These are phyloP conservation scores for Montipora sp. DNA, from an alignment of 64 coral and sea anemone species.

Conservation along the genomic window DNA sequence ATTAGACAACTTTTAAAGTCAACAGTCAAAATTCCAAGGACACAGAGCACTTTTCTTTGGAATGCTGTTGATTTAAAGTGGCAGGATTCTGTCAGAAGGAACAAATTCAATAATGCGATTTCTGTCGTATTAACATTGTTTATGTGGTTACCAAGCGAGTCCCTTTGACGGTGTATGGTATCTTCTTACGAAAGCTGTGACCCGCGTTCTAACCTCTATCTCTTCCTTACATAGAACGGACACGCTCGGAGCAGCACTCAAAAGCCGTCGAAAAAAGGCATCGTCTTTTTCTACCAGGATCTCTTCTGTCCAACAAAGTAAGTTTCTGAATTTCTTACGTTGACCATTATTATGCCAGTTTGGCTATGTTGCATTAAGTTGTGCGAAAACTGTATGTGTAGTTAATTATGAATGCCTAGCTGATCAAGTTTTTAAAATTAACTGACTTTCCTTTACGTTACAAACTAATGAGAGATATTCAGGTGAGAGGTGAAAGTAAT, in stretches of 20 bases:
- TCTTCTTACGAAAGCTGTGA: not conserved
- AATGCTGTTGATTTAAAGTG: conserved; percentile 44
- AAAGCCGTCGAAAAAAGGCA: not conserved
- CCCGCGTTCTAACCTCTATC: not conserved
- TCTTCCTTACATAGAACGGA: not conserved
- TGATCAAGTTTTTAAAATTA: not conserved
- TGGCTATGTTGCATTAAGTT: not conserved
- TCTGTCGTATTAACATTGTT: conserved; percentile 32
- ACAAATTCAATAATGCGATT: conserved; percentile 21
- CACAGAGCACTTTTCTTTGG: not conserved
- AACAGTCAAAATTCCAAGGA: conserved; percentile 6
- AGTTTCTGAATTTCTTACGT: not conserved
- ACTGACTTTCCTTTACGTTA: not conserved
- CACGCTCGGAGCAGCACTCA: not conserved
- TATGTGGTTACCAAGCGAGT: conserved; percentile 3
- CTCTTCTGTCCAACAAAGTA: not conserved
- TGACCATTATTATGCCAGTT: not conserved
- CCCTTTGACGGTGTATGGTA: not conserved
- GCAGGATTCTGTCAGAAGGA: conserved; percentile 26
- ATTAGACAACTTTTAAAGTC: conserved; percentile 7
- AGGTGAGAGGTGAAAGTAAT: not conserved
- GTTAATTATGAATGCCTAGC: not conserved
- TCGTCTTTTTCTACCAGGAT: not conserved
- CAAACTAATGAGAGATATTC: not conserved
- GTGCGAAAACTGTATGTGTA: not conserved